Percentiles rank a stretch among this genome's conserved stretches.
phyloP scores from a whole-genome alignment of 2,888 invertebrate genomes.

The Drosophila fulvimacula region DNA sequence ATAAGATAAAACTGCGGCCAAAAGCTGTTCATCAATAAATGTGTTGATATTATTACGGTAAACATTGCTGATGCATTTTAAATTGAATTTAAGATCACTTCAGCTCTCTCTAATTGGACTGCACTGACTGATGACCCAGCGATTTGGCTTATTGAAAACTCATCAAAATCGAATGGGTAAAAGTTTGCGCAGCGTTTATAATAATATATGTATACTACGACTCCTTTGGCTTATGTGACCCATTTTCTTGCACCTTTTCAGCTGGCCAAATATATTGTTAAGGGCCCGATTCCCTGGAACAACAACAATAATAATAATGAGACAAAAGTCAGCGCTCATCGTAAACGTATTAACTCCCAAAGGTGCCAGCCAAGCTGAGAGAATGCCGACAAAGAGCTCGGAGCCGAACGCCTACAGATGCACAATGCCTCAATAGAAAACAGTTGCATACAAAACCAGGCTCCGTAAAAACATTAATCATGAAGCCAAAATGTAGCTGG shows the following conservation, averaged over 20 bases:
- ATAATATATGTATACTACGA: constrained; percentile 16
- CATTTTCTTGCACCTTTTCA: constrained; percentile 25
- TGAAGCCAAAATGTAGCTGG: constrained; percentile 24
- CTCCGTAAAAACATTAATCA: constrained; percentile 69
- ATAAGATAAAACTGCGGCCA: constrained; percentile 37
- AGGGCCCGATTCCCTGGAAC: constrained; percentile 39
- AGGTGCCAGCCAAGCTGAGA: constrained; percentile 70
- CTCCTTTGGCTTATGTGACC: constrained; percentile 22
- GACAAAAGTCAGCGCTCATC: constrained; percentile 73
- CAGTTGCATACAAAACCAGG: constrained; percentile 45
- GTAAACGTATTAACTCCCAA: constrained; percentile 58
- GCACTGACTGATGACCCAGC: constrained; percentile 11
- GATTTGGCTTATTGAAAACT: constrained; percentile 73
- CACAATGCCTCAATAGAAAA: constrained; percentile 76
- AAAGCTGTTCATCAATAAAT: constrained; percentile 59
- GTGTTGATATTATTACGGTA: constrained; percentile 81
- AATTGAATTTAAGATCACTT: constrained; percentile 72
- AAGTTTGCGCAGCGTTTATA: constrained; percentile 63
- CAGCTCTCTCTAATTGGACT: constrained; percentile 66
- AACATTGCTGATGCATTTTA: constrained; percentile 77
- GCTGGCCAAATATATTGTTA: constrained; percentile 40
- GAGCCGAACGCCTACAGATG: constrained; percentile 67
- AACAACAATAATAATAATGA: constrained; percentile 49
- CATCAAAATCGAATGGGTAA: constrained; percentile 60
- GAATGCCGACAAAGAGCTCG: constrained; percentile 57